Percentiles rank a stretch among this genome's conserved stretches.
phyloP scores from a whole-genome alignment of 2,888 invertebrate genomes.

The Trisateles emortualis region DNA sequence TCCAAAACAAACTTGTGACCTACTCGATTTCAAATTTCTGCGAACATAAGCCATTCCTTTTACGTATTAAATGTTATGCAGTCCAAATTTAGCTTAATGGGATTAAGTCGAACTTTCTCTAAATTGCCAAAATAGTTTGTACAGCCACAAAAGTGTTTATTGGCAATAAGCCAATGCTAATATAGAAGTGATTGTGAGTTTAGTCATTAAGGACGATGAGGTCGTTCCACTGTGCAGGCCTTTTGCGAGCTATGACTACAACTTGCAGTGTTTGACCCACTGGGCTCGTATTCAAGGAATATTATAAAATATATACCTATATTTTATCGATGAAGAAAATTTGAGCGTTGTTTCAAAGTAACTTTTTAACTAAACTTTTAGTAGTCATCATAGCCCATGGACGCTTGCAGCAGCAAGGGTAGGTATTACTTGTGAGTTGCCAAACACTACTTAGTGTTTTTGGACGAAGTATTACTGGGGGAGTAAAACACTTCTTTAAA shows the following conservation, averaged over 20 bases:
- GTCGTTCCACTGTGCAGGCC: constrained; percentile 49
- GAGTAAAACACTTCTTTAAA: no score
- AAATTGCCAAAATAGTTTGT: constrained; percentile 39
- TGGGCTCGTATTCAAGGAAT: constrained; percentile 16
- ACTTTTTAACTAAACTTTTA: no score
- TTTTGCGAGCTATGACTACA: constrained; percentile 39
- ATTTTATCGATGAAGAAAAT: no score
- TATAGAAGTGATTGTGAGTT: constrained; percentile 46
- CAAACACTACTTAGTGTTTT: no score
- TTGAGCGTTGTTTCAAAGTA: no score
- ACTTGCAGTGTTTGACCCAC: constrained; percentile 36
- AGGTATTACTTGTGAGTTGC: no score
- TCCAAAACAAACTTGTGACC: no score
- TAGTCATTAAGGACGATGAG: constrained; percentile 48
- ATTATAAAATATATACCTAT: no score
- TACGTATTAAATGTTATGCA: neutral
- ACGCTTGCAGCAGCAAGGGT: no score
- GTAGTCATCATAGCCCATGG: no score
- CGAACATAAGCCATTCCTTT: neutral
- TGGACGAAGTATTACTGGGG: no score
- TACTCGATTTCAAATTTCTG: neutral
- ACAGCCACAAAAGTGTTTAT: constrained; percentile 47
- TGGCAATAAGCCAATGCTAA: constrained; percentile 50
- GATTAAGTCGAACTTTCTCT: constrained; percentile 35
- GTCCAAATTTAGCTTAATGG: constrained; percentile 13